These are phyloP conservation scores for Allygus modestus DNA, from an alignment of 2,888 invertebrate species.

Conservation along the genomic window DNA sequence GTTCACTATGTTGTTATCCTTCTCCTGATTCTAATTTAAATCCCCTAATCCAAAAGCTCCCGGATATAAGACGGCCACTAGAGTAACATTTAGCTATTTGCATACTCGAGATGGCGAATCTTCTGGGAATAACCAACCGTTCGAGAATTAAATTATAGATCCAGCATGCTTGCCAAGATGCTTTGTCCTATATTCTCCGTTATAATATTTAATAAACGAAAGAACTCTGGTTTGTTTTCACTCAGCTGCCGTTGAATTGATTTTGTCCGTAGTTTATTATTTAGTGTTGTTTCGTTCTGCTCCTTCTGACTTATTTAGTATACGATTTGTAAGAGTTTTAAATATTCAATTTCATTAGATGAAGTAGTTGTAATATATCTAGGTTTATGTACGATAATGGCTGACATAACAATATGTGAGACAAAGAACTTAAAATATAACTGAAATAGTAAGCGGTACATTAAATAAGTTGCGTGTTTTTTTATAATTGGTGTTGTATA, in stretches of 20 bases:
- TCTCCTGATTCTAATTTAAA: background rate
- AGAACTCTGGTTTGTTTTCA: background rate
- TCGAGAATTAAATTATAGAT: constrained; percentile 45
- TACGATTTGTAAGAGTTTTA: too few relatives aligned
- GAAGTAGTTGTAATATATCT: too few relatives aligned
- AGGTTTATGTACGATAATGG: too few relatives aligned
- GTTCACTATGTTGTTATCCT: too few relatives aligned
- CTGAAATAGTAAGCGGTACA: too few relatives aligned
- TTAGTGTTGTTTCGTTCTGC: too few relatives aligned
- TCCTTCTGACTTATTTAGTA: too few relatives aligned
- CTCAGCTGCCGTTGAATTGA: background rate
- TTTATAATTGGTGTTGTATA: too few relatives aligned
- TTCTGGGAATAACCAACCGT: constrained; percentile 29
- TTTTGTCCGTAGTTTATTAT: background rate
- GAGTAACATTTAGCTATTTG: constrained; percentile 21
- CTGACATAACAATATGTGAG: too few relatives aligned
- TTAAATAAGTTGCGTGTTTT: too few relatives aligned
- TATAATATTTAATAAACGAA: constrained; percentile 16
- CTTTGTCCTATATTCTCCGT: constrained; percentile 12
- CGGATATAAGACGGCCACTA: background rate
- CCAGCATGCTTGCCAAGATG: constrained; percentile 7
- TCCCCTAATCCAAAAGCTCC: background rate
- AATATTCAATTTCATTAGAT: too few relatives aligned
- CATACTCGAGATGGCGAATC: constrained; percentile 19
- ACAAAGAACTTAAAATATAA: too few relatives aligned